phyloP scores from a whole-genome alignment of 1,140 invertebrate species.

The Brachionus asplanchnoidis region DNA sequence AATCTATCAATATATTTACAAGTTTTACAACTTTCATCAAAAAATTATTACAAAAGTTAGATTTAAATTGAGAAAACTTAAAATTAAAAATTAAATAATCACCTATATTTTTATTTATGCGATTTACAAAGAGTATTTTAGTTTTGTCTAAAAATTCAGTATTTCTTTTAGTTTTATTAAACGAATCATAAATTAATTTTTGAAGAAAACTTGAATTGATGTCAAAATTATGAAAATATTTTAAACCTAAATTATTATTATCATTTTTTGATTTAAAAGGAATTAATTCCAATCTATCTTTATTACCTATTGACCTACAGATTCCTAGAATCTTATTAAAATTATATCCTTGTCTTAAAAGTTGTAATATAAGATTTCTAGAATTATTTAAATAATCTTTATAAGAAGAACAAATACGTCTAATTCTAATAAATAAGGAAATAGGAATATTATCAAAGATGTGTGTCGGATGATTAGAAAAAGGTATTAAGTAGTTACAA shows the following conservation, averaged over 20 bases:
- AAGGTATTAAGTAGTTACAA: neutral
- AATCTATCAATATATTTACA: too few relatives aligned
- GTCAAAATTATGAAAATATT: too few relatives aligned
- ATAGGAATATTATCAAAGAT: conserved; percentile 6
- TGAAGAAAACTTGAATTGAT: too few relatives aligned
- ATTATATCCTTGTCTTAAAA: neutral
- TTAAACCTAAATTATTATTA: neutral
- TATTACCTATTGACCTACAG: neutral
- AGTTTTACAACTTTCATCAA: too few relatives aligned
- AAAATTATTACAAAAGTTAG: too few relatives aligned
- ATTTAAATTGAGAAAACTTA: too few relatives aligned
- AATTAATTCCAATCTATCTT: neutral
- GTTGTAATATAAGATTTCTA: neutral
- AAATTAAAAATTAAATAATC: too few relatives aligned
- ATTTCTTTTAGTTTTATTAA: too few relatives aligned
- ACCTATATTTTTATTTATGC: too few relatives aligned
- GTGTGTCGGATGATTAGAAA: neutral
- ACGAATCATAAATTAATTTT: too few relatives aligned
- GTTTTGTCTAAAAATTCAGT: too few relatives aligned
- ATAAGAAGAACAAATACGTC: neutral
- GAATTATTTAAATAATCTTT: neutral
- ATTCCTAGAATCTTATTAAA: neutral
- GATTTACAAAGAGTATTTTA: too few relatives aligned
- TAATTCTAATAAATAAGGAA: neutral
- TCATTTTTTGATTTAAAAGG: neutral